Evolutionary conservation across 2,113 vertebrate genomes (phyloP).

Genomic region (Perognathus longimembris): DNA sequence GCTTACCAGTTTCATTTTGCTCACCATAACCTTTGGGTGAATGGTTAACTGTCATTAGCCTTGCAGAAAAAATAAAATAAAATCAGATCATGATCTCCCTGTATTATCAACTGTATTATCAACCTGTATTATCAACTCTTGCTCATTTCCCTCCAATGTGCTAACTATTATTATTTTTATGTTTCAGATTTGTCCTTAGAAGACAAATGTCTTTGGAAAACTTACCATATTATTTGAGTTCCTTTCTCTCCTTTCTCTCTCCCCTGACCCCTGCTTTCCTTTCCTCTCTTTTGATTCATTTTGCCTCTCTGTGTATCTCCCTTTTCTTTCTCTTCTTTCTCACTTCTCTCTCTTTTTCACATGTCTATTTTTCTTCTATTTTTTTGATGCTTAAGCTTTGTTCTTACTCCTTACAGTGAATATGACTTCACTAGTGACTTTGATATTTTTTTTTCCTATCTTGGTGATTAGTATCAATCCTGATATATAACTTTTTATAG

Average conservation of each 20-base stretch:
- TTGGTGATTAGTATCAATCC: no score
- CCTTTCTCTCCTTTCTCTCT: no score
- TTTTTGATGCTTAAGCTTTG: no score
- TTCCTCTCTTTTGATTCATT: neutral
- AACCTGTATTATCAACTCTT: neutral
- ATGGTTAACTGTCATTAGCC: neutral
- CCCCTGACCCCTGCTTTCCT: neutral
- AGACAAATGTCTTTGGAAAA: neutral
- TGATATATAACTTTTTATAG: neutral
- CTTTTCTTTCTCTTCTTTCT: no score
- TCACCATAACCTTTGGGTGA: neutral
- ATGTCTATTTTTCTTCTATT: no score
- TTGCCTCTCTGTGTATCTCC: no score
- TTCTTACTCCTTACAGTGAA: no score
- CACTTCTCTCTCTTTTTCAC: no score
- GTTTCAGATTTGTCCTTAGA: conserved; percentile 5
- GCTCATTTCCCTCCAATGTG: neutral
- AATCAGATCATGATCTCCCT: neutral
- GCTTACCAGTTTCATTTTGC: neutral
- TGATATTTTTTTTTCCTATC: no score
- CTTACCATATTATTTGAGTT: rapidly evolving
- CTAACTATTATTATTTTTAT: neutral
- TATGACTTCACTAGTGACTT: no score
- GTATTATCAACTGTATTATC: neutral
- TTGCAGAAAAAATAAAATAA: neutral